phyloP scores from a whole-genome alignment of 2,888 invertebrate species.

The Drosophila austrosaltans region DNA sequence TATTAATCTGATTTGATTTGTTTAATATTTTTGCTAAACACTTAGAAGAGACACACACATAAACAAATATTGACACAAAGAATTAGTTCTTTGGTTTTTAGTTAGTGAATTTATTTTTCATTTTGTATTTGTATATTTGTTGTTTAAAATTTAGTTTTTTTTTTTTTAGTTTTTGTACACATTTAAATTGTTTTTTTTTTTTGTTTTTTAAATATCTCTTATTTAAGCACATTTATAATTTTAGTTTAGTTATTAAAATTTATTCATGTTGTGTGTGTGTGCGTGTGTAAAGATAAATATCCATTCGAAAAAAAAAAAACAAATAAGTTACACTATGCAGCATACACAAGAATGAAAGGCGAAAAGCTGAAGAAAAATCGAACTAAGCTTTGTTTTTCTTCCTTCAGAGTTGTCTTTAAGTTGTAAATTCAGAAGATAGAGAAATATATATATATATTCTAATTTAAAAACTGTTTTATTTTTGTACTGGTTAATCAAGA shows the following conservation, averaged over 20 bases:
- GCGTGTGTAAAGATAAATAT: constrained; percentile 14
- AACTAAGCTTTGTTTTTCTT: background rate
- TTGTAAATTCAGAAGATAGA: background rate
- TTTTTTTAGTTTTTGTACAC: constrained; percentile 43
- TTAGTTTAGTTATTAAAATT: constrained; percentile 19
- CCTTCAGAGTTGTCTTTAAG: background rate
- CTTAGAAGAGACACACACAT: constrained; percentile 52
- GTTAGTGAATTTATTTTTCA: constrained; percentile 14
- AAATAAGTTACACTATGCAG: constrained; percentile 8
- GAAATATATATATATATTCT: background rate
- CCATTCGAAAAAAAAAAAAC: background rate
- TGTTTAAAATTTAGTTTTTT: constrained; percentile 10
- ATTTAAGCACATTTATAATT: constrained; percentile 50
- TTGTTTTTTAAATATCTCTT: constrained; percentile 53
- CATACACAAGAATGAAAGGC: background rate
- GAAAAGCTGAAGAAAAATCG: background rate
- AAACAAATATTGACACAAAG: constrained; percentile 69
- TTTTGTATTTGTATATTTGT: constrained; percentile 5
- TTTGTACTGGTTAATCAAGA: background rate
- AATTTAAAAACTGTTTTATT: background rate
- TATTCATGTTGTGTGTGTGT: constrained; percentile 10
- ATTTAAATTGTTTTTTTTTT: constrained; percentile 51
- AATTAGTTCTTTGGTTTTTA: constrained; percentile 42
- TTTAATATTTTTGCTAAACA: constrained; percentile 47
- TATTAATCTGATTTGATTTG: constrained; percentile 38